Evolutionary conservation across 2,888 invertebrate species (phyloP).

Genomic region (Leptodirus hochenwartii): DNA sequence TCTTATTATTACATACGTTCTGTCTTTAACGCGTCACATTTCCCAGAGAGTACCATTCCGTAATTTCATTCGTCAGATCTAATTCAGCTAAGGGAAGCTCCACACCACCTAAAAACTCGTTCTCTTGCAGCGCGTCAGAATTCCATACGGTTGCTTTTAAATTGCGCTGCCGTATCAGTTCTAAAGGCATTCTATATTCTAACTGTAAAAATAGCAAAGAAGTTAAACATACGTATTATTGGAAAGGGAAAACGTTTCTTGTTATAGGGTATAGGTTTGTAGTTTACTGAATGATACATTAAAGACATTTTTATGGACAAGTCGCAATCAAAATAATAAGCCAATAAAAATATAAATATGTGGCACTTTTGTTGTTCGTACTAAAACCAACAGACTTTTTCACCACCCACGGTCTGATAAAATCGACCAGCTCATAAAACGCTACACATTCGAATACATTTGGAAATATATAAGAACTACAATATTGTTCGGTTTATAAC

Average conservation of each 20-base stretch:
- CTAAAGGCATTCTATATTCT: slow-evolving; percentile 72
- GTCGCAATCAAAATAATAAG: not conserved
- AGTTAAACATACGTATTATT: slow-evolving; percentile 3
- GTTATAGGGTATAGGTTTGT: too few species aligned
- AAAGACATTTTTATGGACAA: slow-evolving; percentile 1
- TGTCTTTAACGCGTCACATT: slow-evolving; percentile 23
- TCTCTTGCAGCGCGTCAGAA: slow-evolving; percentile 84
- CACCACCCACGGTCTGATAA: too few species aligned
- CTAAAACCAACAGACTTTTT: too few species aligned
- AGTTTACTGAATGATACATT: too few species aligned
- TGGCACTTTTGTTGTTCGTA: too few species aligned
- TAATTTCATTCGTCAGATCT: slow-evolving; percentile 58
- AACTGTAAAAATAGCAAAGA: slow-evolving; percentile 38
- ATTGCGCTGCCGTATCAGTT: slow-evolving; percentile 51
- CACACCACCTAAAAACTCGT: slow-evolving; percentile 87
- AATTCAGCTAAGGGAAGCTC: slow-evolving; percentile 56
- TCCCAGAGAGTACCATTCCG: slow-evolving; percentile 68
- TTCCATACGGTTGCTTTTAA: slow-evolving; percentile 93
- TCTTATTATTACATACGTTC: too few species aligned
- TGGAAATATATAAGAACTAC: not conserved
- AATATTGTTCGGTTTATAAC: not conserved
- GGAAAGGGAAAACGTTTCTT: slow-evolving; percentile 6
- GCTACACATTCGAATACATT: too few species aligned
- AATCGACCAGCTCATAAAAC: too few species aligned
- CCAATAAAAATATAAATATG: not conserved